Evolutionary conservation across 1,140 invertebrate species (phyloP).

Genomic region (Diprion similis): DNA sequence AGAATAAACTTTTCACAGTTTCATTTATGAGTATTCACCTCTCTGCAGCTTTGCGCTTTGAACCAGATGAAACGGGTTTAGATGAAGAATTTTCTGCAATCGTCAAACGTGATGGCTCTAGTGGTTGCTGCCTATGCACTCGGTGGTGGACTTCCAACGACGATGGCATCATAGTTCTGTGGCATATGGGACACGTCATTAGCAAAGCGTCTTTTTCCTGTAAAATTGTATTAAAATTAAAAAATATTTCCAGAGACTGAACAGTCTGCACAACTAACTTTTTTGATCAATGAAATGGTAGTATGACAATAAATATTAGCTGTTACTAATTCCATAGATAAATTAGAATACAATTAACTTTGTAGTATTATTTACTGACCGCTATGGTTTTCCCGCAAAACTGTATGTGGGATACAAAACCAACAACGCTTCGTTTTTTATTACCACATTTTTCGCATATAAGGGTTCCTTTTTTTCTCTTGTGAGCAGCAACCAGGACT

Average conservation of each 20-base stretch:
- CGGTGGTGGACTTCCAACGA: conserved; percentile 66
- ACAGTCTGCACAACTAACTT: no score
- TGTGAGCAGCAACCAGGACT: conserved; percentile 42
- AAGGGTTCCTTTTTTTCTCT: conserved; percentile 55
- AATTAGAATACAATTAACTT: no score
- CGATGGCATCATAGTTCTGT: conserved; percentile 63
- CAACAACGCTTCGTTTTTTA: conserved; percentile 64
- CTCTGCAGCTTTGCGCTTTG: conserved; percentile 64
- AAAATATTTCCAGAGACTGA: conserved; percentile 10
- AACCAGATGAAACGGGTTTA: not conserved
- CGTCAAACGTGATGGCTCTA: conserved; percentile 16
- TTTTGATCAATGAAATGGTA: no score
- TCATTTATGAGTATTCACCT: conserved; percentile 49
- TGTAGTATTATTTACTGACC: conserved; percentile 44
- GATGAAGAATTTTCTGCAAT: conserved; percentile 31
- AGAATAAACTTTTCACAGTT: not conserved
- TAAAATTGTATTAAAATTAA: conserved; percentile 27
- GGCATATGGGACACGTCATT: conserved; percentile 64
- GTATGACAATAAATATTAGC: no score
- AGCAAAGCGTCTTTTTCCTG: conserved; percentile 64
- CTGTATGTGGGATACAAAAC: conserved; percentile 69
- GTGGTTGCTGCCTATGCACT: conserved; percentile 39
- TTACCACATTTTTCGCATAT: conserved; percentile 66
- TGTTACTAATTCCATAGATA: no score
- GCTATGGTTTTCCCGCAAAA: conserved; percentile 67